Evolutionary conservation across 1,140 invertebrate species (phyloP).

Genomic region (Drosophila melanica): DNA sequence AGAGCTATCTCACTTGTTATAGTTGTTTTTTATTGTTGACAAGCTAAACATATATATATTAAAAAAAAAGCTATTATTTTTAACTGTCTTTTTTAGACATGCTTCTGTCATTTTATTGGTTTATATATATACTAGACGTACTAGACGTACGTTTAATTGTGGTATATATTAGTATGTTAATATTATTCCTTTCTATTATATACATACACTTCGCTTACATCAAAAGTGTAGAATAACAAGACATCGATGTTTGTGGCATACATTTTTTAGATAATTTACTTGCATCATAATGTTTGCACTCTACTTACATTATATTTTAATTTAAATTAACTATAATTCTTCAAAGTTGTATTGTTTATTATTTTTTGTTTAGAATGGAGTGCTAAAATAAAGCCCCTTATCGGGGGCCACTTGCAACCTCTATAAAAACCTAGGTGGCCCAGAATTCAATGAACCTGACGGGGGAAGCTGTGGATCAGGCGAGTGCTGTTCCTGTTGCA

Average conservation of each 20-base stretch:
- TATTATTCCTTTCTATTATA: constrained; percentile 25
- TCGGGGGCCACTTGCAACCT: constrained; percentile 79
- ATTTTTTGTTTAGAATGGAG: constrained; percentile 73
- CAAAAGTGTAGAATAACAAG: constrained; percentile 10
- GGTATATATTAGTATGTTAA: constrained; percentile 21
- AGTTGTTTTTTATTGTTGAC: too few species aligned
- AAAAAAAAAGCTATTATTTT: too few species aligned
- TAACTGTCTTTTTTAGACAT: too few species aligned
- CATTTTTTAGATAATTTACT: constrained; percentile 11
- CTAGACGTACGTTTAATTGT: constrained; percentile 19
- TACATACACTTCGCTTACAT: constrained; percentile 26
- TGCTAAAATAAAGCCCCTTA: constrained; percentile 78
- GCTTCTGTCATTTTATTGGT: too few species aligned
- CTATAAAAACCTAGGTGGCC: constrained; percentile 83
- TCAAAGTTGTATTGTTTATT: constrained; percentile 25
- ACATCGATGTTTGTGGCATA: constrained; percentile 9
- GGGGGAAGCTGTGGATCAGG: constrained; percentile 70
- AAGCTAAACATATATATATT: too few species aligned
- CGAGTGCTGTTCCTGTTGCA: constrained; percentile 73
- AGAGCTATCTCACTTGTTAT: too few species aligned
- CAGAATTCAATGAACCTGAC: constrained; percentile 78
- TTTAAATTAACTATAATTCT: constrained; percentile 25
- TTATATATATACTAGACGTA: constrained; percentile 21
- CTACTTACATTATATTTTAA: constrained; percentile 28
- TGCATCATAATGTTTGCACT: constrained; percentile 5